Percentiles rank a stretch among this genome's conserved stretches.
Evolutionary conservation across 2,113 vertebrate genomes (phyloP).

Genomic region (Monarcha castaneiventris): DNA sequence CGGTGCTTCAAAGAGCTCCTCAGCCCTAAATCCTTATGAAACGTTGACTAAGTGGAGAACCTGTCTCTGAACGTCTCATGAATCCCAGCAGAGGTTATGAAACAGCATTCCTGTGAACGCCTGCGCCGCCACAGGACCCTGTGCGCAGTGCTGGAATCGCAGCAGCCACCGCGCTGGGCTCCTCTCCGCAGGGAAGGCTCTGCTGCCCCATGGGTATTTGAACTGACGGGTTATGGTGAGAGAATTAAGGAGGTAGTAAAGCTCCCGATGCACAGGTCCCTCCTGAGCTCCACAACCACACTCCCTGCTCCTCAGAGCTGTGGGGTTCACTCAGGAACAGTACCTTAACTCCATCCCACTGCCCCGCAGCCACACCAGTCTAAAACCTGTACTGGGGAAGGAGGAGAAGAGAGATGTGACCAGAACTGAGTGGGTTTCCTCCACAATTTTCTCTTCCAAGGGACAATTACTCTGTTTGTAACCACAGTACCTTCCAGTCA

Average conservation of each 20-base stretch:
- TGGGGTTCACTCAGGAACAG: not conserved
- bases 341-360: rapidly evolving
- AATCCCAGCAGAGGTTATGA: not conserved
- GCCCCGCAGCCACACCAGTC: not conserved
- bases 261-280: not conserved
- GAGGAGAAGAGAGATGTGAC: not conserved
- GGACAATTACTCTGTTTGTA: not conserved
- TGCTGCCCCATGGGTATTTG: rapidly evolving
- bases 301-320: not conserved
- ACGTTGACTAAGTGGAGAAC: not conserved
- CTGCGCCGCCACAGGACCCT: rapidly evolving
- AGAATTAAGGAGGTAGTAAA: not conserved
- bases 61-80: rapidly evolving
- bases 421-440: not conserved
- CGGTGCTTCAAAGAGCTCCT: constrained; percentile 8
- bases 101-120: not conserved
- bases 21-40: not conserved
- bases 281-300: not conserved
- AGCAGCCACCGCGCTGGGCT: rapidly evolving
- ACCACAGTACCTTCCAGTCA: not conserved
- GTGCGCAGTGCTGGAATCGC: rapidly evolving
- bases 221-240: rapidly evolving
- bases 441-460: not conserved
- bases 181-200: not conserved
- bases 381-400: not conserved